A percentile compares a stretch with the other conserved stretches of the same genome.
These are phyloP conservation scores for Leucozona laternaria DNA, from an alignment of 2,888 invertebrate genomes.

Conservation along the genomic window DNA sequence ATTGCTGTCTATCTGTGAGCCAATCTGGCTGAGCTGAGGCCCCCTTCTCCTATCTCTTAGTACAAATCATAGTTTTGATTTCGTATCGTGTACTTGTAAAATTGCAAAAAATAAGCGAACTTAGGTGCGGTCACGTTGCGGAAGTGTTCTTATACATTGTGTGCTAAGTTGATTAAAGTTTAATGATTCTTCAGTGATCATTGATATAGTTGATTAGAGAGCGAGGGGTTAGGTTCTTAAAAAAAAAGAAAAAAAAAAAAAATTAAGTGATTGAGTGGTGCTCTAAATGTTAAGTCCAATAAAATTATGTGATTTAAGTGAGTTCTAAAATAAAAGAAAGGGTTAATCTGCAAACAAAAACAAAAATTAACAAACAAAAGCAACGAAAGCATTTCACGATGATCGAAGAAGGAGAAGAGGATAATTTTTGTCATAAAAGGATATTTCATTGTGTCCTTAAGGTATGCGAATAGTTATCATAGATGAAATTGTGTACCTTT, in stretches of 20 bases:
- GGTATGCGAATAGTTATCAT: conserved; percentile 31
- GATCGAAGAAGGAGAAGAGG: conserved; percentile 66
- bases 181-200: conserved; percentile 64
- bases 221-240: conserved; percentile 11
- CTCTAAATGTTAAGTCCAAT: conserved; percentile 37
- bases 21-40: background rate
- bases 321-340: conserved; percentile 12
- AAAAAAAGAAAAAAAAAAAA: too few species aligned
- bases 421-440: conserved; percentile 63
- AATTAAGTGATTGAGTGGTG: conserved; percentile 40
- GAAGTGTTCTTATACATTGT: conserved; percentile 61
- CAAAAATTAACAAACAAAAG: background rate
- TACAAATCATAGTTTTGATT: conserved; percentile 55
- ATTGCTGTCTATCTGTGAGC: conserved; percentile 13
- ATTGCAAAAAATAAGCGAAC: conserved; percentile 58
- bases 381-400: conserved; percentile 15
- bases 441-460: conserved; percentile 70
- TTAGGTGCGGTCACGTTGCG: conserved; percentile 74
- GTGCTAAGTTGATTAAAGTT: conserved; percentile 62
- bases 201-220: conserved; percentile 52
- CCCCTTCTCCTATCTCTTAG: background rate
- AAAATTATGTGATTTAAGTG: conserved; percentile 53
- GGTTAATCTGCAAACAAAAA: background rate
- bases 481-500: background rate
- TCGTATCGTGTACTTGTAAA: conserved; percentile 60